A percentile compares a stretch with the other conserved stretches of the same genome.
Evolutionary conservation across 2,888 invertebrate species (phyloP).

Genomic region (Coleophora flavipennella): DNA sequence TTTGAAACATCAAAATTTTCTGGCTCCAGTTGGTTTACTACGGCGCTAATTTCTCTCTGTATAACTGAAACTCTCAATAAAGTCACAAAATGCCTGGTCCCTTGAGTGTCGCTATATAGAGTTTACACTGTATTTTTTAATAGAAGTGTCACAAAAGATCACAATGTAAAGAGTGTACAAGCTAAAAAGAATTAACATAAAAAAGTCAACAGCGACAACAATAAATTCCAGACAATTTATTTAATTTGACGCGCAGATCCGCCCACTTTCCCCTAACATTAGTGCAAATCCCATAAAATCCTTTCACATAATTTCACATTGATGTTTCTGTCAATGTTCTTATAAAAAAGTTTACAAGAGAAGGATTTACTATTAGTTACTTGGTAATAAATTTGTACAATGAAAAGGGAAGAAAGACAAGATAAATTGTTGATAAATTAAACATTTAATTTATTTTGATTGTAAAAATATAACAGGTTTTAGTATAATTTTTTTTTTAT

Average conservation of each 20-base stretch:
- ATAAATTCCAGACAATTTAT: slow-evolving; percentile 58
- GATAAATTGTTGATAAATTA: slow-evolving; percentile 47
- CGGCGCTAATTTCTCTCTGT: too few relatives aligned
- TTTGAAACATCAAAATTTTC: too few relatives aligned
- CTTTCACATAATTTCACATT: slow-evolving; percentile 22
- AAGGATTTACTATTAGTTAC: background rate
- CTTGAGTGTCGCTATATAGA: too few relatives aligned
- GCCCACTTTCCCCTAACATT: slow-evolving; percentile 57
- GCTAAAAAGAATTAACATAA: background rate
- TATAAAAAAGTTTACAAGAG: background rate
- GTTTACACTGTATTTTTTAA: too few relatives aligned
- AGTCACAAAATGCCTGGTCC: too few relatives aligned
- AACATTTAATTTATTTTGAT: too few relatives aligned
- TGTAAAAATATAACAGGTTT: too few relatives aligned
- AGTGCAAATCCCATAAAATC: slow-evolving; percentile 24
- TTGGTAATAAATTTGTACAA: slow-evolving; percentile 8
- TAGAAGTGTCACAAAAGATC: background rate
- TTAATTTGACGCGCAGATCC: slow-evolving; percentile 53
- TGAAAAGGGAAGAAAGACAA: too few relatives aligned
- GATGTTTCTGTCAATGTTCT: background rate
- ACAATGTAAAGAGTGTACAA: background rate
- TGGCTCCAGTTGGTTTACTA: too few relatives aligned
- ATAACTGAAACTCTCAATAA: too few relatives aligned
- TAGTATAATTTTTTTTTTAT: too few relatives aligned
- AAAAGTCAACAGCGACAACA: slow-evolving; percentile 6